Base-by-base conservation (phyloP, 2,113 vertebrate species). In the Piliocolobus tephrosceles region DNA sequence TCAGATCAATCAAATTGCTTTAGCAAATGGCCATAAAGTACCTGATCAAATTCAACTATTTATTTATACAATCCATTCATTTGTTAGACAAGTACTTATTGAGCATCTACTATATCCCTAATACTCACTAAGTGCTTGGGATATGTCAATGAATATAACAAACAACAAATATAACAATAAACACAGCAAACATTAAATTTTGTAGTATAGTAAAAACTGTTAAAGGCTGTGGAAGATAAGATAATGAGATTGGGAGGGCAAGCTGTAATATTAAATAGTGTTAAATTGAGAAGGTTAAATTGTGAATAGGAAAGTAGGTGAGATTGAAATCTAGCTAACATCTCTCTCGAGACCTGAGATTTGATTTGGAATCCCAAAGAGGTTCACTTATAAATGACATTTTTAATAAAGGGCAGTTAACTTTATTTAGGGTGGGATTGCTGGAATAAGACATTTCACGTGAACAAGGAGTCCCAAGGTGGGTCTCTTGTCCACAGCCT, bases 351-450 rank as follows among this genome's bases (percentile, higher is more conserved):
- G 52, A 50, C 13, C 32, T 35, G n/a, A 86, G 50, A 52, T 88
- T 47, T 84, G 45, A 66, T 38, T 86, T 85, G n/a, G 20, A 84
- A 82, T 58, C 70, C 61, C 35, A 13, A 91, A 80, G 82, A 45
- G 43, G 2, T 70, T 86, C 55, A 57, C 10, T 73, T n/a, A 50
- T 3, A 8, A 47, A 17, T 88, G 79, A 11, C 87, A 55, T 79
- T 32, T 94, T 66, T 95, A 95, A 79, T 88, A 91, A 95, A 93
- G n/a, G 52, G 72, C 23, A 92, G 45, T 88, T 84, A 86, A 68
- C 10, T 45, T 89, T 91, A 32, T 55, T 20, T 20, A 55, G 66
- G 35, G 61, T 93, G 1, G 18, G 13, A 70, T 43, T 64, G 1
- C 27, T 61, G 30, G 61, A 68, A 72, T 45, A 61, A 93, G 72